Percentiles rank a stretch among this genome's conserved stretches.
These are phyloP conservation scores for Chrysolina americana DNA, from an alignment of 2,888 invertebrate species.

Conservation along the genomic window DNA sequence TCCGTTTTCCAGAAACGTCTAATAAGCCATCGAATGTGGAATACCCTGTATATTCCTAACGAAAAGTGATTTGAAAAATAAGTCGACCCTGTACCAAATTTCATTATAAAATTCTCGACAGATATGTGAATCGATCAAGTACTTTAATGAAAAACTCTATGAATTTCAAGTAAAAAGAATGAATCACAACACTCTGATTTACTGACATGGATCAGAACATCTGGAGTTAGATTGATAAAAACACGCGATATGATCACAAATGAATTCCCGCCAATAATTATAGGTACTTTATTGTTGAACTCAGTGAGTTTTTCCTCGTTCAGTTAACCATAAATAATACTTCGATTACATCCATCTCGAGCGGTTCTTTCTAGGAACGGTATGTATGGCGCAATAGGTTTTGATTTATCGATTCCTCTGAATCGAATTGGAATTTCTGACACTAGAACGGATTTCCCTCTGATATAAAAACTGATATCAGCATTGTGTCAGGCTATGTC, in stretches of 20 bases:
- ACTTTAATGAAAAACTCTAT: too few relatives aligned
- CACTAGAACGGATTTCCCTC: slow-evolving; percentile 20
- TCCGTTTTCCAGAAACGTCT: too few relatives aligned
- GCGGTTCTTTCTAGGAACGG: not conserved
- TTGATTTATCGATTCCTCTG: slow-evolving; percentile 10
- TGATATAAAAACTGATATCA: slow-evolving; percentile 14
- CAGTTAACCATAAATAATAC: not conserved
- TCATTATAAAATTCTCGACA: too few relatives aligned
- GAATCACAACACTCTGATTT: too few relatives aligned
- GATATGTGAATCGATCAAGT: too few relatives aligned
- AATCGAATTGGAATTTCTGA: slow-evolving; percentile 19
- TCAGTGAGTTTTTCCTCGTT: not conserved
- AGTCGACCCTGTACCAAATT: too few relatives aligned
- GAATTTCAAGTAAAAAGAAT: too few relatives aligned
- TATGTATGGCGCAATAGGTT: not conserved
- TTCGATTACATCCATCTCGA: not conserved
- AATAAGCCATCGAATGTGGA: too few relatives aligned
- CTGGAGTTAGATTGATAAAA: too few relatives aligned
- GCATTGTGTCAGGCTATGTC: slow-evolving; percentile 45
- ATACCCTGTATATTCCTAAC: too few relatives aligned
- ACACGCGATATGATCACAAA: not conserved
- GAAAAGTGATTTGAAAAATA: too few relatives aligned
- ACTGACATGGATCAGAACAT: too few relatives aligned
- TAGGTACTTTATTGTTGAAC: not conserved
- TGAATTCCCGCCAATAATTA: not conserved